Evolutionary conservation across 1,140 invertebrate genomes (phyloP), one percentile per base, ranked within the genome.

Genomic region (Nixonia krombeini): DNA sequence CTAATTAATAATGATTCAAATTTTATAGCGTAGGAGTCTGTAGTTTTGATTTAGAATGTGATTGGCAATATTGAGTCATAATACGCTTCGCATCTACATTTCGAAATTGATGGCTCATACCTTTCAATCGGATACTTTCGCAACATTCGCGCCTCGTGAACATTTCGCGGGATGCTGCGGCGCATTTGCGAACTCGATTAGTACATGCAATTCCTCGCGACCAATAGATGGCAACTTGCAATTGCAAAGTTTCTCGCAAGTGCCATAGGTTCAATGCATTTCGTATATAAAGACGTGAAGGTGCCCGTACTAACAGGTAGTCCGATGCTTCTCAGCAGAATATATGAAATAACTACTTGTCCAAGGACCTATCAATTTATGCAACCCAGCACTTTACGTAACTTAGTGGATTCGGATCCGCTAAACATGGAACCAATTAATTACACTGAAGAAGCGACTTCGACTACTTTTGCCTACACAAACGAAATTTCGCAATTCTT

Each of bases 241-340:
- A 29, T 25, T 46, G 8, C n/a, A 33, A 18, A 13, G 15, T 9
- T 51, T 57, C 62, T 15, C 62, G 55, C 57, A 59, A 70, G 62
- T 47, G 33, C 35, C 15, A 3, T 9, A 16, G 4, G 10, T 1
- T 6, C 13, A 9, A 0, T 6, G 37, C 41, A 37, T 12, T 50
- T 6, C 7, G 38, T 69, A 73, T 73, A 73, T 73, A 73, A 73
- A 52, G 45, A 17, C 41, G 40, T 13, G 2, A 2, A 2, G 23
- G 3, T 2, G n/a, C 13, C 5, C 17, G 44, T 66, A 56, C 37
- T 50, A 7, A 6, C 46, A 59, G 67, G 63, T 73, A 70, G 71
- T 73, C 71, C 64, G 71, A 70, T 59, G 71, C 71, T 73, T 73
- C 71, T 70, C 67, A 65, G 71, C 63, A 41, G 70, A 68, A 66